Evolutionary conservation across 2,797 vertebrate genomes (phyloP).

Genomic region (Lemur catta): DNA sequence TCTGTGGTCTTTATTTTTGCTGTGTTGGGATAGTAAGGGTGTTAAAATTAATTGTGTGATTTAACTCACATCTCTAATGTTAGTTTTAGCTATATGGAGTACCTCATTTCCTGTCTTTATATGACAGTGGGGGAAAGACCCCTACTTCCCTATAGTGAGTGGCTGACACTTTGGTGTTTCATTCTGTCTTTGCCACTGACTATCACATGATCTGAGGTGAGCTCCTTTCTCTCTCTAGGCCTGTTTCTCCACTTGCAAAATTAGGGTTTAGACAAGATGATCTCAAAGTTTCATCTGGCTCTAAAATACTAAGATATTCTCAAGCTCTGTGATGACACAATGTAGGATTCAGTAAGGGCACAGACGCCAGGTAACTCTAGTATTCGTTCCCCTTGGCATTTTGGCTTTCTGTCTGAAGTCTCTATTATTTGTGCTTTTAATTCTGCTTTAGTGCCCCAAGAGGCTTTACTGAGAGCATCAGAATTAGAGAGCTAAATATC

Average conservation of each 20-base stretch:
- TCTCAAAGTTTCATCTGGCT: not conserved
- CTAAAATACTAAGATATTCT: slow-evolving; percentile 34
- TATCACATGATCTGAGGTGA: not conserved
- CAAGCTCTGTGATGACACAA: not conserved
- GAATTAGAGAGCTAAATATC: slow-evolving; percentile 20
- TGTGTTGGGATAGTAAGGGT: not conserved
- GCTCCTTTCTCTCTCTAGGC: not conserved
- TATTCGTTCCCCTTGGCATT: not conserved
- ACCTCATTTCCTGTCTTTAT: not conserved
- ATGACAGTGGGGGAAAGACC: not conserved
- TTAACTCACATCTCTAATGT: not conserved
- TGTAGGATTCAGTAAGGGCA: not conserved
- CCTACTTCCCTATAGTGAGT: not conserved
- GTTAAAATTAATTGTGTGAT: slow-evolving; percentile 32
- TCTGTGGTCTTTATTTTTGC: not conserved
- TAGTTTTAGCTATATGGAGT: not conserved
- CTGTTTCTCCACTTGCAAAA: slow-evolving; percentile 27
- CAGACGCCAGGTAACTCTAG: not conserved
- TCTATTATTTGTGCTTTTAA: slow-evolving; percentile 14
- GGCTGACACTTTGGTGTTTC: not conserved
- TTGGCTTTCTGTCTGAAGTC: slow-evolving; percentile 23
- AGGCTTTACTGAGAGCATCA: slow-evolving; percentile 18
- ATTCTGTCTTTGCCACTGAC: not conserved
- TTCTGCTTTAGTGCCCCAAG: slow-evolving; percentile 16
- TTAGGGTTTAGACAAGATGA: not conserved